Evolutionary conservation across 2,113 vertebrate genomes (phyloP).

Genomic region (Chascanopsetta lugubris): DNA sequence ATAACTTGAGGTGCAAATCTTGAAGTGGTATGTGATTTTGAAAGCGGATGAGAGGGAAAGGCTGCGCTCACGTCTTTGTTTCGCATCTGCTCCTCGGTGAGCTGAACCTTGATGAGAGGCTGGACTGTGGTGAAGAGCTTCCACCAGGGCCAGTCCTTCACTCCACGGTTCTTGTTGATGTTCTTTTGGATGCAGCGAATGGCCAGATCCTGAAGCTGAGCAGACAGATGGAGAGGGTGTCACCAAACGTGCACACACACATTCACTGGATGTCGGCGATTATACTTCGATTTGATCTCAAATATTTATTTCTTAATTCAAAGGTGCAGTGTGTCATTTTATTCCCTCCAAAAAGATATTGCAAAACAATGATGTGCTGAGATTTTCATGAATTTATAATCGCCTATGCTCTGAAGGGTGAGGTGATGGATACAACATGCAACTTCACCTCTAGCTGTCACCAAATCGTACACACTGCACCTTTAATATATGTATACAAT

Average conservation of each 20-base stretch:
- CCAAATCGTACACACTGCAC: too few relatives aligned
- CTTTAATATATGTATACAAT: too few relatives aligned
- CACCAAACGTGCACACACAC: constrained; percentile 1
- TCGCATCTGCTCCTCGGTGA: constrained; percentile 94
- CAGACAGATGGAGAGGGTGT: constrained; percentile 17
- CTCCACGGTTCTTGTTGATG: constrained; percentile 94
- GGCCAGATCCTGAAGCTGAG: constrained; percentile 87
- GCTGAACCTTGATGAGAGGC: constrained; percentile 95
- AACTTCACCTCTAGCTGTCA: too few relatives aligned
- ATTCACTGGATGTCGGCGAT: not conserved
- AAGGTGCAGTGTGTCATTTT: too few relatives aligned
- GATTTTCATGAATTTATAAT: too few relatives aligned
- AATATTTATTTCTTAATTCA: too few relatives aligned
- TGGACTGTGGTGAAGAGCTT: constrained; percentile 94
- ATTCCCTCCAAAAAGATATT: too few relatives aligned
- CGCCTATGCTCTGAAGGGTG: too few relatives aligned
- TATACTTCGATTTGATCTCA: too few relatives aligned
- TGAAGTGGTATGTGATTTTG: not conserved
- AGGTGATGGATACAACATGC: too few relatives aligned
- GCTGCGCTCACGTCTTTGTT: constrained; percentile 89
- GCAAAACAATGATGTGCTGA: too few relatives aligned
- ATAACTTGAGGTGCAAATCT: constrained; percentile 4
- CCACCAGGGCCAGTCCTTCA: constrained; percentile 98
- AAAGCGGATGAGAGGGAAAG: constrained; percentile 7
- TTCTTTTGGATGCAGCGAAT: constrained; percentile 98